Conservation (phyloP, 1,140 invertebrate genomes). For the Mylabris phalerata region DNA sequence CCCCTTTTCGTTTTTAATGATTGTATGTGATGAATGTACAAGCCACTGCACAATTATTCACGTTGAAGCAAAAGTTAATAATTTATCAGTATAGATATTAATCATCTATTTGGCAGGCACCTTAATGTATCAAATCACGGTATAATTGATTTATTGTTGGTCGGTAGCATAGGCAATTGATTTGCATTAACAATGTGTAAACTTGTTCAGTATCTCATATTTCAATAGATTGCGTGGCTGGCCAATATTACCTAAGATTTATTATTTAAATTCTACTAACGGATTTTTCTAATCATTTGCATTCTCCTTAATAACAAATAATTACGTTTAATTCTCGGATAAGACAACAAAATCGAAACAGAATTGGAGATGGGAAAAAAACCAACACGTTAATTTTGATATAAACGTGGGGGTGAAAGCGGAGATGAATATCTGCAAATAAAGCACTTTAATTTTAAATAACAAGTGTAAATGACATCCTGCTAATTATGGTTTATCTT, state of each 20-base stretch:
- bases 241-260: conserved; percentile 23
- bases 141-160: conserved; percentile 37
- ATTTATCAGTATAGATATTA: conserved; percentile 33
- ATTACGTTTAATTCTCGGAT: neutral
- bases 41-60: conserved; percentile 25
- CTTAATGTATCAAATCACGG: conserved; percentile 38
- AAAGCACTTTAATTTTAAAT: conserved; percentile 41
- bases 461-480: conserved; percentile 42
- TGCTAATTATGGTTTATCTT: conserved; percentile 43
- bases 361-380: neutral
- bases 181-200: conserved; percentile 39
- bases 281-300: too few relatives aligned
- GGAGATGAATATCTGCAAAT: conserved; percentile 33
- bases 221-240: conserved; percentile 29
- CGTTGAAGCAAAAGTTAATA: conserved; percentile 30
- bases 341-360: neutral
- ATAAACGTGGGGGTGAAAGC: conserved; percentile 21
- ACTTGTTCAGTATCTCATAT: conserved; percentile 35
- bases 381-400: conserved; percentile 17
- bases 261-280: neutral
- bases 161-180: conserved; percentile 38
- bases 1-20: neutral
- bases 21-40: conserved; percentile 6
- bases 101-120: conserved; percentile 32
- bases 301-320: too few relatives aligned